These are phyloP conservation scores for Larimichthys crocea DNA, from an alignment of 2,113 vertebrate genomes.

Conservation along the genomic window DNA sequence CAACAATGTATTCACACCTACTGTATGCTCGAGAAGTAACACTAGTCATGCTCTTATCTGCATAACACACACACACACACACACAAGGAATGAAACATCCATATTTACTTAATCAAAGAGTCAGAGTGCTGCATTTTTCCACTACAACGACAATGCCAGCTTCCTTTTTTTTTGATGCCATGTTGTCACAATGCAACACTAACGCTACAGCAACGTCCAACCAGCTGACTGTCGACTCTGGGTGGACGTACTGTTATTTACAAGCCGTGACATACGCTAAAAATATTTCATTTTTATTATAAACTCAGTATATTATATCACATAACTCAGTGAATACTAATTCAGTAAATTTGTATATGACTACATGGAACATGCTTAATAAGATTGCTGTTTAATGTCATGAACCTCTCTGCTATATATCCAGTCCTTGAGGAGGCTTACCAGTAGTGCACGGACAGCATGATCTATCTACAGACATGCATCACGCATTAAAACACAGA, in stretches of 20 bases:
- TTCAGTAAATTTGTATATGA: not conserved
- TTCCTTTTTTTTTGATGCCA: not conserved
- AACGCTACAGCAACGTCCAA: not conserved
- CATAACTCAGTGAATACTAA: not conserved
- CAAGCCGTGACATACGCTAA: not conserved
- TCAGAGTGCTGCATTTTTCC: not conserved
- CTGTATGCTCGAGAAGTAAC: slow-evolving; percentile 24
- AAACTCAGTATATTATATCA: too few relatives aligned
- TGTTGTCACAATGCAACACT: slow-evolving; percentile 11
- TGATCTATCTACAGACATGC: not conserved
- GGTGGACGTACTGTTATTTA: not conserved
- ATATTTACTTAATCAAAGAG: not conserved
- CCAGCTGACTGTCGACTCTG: not conserved
- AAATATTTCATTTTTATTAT: not conserved
- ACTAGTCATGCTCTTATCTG: slow-evolving; percentile 21
- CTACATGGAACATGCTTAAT: not conserved
- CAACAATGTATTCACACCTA: slow-evolving; percentile 50
- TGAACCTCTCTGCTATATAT: not conserved
- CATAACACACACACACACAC: not conserved
- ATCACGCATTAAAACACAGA: not conserved
- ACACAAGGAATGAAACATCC: not conserved
- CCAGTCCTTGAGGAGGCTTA: not conserved
- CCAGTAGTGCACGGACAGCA: not conserved
- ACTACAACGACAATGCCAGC: not conserved
- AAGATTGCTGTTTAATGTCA: not conserved